Conservation (phyloP, 2,113 vertebrate species). For the Poecile atricapillus region DNA sequence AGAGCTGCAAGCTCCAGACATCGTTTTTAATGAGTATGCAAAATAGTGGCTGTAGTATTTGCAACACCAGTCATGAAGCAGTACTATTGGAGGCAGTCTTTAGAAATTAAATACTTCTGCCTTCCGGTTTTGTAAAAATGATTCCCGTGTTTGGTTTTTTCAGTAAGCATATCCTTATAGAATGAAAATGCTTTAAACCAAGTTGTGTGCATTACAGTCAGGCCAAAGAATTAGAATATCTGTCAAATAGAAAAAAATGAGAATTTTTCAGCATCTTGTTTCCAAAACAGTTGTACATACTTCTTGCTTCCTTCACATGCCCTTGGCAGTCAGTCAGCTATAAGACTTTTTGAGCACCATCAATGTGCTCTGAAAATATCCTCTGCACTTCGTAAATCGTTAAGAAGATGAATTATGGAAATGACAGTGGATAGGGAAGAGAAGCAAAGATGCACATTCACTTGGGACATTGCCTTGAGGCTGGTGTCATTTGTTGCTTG, state of each 20-base stretch:
- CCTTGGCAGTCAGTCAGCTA: neutral
- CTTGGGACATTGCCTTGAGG: neutral
- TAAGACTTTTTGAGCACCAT: neutral
- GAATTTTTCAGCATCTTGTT: neutral
- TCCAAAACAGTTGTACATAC: neutral
- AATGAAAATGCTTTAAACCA: neutral
- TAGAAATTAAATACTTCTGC: neutral
- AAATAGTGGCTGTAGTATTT: neutral
- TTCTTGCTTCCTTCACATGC: neutral
- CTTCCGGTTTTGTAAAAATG: neutral
- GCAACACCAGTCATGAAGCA: neutral
- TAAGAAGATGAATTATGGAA: neutral
- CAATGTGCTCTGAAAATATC: neutral
- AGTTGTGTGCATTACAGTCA: neutral
- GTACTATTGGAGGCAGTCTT: neutral
- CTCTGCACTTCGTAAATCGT: neutral
- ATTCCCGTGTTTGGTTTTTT: neutral
- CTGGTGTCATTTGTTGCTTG: conserved; percentile 11
- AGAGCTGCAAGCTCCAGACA: neutral
- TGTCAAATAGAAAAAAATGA: neutral
- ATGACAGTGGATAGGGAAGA: neutral
- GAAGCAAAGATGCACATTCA: neutral
- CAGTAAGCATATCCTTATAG: neutral
- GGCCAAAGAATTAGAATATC: neutral
- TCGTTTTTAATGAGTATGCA: neutral